Evolutionary conservation across 2,888 invertebrate genomes (phyloP), one percentile per base, ranked within the genome.

Genomic region (Ennomos erosarius): DNA sequence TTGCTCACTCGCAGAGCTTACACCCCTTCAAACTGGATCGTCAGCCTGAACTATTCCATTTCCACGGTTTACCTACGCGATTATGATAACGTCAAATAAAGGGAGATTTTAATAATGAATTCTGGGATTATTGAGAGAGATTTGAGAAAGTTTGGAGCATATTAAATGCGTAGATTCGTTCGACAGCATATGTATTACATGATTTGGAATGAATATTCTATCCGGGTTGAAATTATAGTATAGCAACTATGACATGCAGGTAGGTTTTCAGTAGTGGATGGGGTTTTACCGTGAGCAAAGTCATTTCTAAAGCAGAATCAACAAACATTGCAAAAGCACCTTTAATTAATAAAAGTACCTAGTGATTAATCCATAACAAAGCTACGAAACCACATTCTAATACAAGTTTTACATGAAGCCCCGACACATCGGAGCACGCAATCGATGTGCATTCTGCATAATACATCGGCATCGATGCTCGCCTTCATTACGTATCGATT

Each of bases 401-500:
- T 26, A 26, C 26, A 26, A 26, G 26, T 6, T 26, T 26, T 26
- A 26, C 26, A 26, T 6, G 26, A 26, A 26, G 6, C 6, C 0
- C 52, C 33, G 10, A 10, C n/a, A 39, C 45, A 34, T 35, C 39
- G 26, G 38, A 62, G 45, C 55, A 36, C 11, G 48, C 44, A 52
- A 55, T 53, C 55, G 49, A 56, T 48, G 55, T 54, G 59, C 47
- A 44, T 8, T 37, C 43, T 49, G 49, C 59, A 59, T 65, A 46
- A 65, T 65, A 52, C 65, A 64, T 38, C 26, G 26, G 3, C 26
- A 56, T 45, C 48, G 55, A 49, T 44, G 43, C 55, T 33, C 10
- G 48, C 56, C 36, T 60, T 55, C 65, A 61, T 63, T 63, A 63
- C 53, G 55, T 56, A 63, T 62, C 62, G 62, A 56, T 60, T 65